Conservation (phyloP, 2,888 invertebrate species). For the Patella depressa region DNA sequence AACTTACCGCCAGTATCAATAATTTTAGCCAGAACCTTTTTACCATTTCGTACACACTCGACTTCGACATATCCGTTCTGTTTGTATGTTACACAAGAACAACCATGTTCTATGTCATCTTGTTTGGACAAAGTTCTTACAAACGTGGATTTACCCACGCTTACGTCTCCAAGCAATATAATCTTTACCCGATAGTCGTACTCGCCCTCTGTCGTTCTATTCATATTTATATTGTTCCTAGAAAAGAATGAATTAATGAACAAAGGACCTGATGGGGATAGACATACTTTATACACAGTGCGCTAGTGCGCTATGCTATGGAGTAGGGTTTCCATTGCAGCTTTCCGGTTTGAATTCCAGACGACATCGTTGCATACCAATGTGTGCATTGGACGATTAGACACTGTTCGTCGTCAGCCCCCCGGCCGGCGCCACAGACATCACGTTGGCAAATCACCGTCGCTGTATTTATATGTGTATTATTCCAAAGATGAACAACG, state of each 20-base stretch:
- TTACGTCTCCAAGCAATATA: not conserved
- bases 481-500: no score
- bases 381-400: no score
- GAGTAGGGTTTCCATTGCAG: no score
- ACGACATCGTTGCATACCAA: no score
- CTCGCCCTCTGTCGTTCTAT: not conserved
- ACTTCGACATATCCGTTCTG: slow-evolving; percentile 14
- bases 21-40: slow-evolving; percentile 12
- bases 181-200: not conserved
- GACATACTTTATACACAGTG: no score
- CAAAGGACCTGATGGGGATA: no score
- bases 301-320: no score
- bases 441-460: not conserved
- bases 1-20: slow-evolving; percentile 23
- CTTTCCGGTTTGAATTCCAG: no score
- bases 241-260: no score
- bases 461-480: not conserved
- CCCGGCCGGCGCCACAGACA: no score
- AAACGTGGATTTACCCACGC: not conserved
- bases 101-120: not conserved
- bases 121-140: not conserved
- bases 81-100: slow-evolving; percentile 3
- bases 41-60: not conserved
- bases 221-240: not conserved
- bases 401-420: no score